phyloP scores from a whole-genome alignment of 2,113 vertebrate genomes.

The Sorex araneus region DNA sequence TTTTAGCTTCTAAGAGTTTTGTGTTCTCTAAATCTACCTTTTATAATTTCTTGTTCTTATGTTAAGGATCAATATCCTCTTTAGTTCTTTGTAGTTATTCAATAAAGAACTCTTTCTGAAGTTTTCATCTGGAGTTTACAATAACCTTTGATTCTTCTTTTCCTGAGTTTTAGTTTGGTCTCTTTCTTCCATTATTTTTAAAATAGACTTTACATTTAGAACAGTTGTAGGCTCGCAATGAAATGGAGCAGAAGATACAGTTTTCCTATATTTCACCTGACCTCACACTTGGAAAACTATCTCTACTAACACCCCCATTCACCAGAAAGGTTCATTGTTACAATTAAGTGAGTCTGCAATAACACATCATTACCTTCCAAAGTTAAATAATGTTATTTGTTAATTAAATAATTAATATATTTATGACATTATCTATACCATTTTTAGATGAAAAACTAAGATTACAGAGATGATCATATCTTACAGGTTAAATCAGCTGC shows the following conservation, averaged over 20 bases:
- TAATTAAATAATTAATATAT: too few species aligned
- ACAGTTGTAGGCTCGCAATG: not conserved
- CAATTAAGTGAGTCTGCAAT: not conserved
- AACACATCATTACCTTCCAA: not conserved
- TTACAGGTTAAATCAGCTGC: not conserved
- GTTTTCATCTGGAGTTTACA: constrained; percentile 16
- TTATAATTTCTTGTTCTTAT: constrained; percentile 48
- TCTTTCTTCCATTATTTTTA: not conserved
- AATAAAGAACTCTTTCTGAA: not conserved
- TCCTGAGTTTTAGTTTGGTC: not conserved
- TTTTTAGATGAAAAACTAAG: constrained; percentile 29
- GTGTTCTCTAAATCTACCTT: not conserved
- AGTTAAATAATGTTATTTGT: not conserved
- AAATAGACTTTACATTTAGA: not conserved
- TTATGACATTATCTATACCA: not conserved
- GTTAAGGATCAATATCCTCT: constrained; percentile 4
- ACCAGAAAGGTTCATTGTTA: not conserved
- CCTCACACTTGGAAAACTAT: not conserved
- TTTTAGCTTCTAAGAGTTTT: not conserved
- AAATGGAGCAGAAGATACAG: constrained; percentile 1
- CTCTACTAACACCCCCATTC: not conserved
- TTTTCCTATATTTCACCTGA: not conserved
- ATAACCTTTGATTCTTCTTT: not conserved
- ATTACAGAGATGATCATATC: not conserved
- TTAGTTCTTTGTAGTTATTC: constrained; percentile 25